These are phyloP conservation scores for Aptenodytes forsteri DNA, from an alignment of 2,113 vertebrate species.

Conservation along the genomic window DNA sequence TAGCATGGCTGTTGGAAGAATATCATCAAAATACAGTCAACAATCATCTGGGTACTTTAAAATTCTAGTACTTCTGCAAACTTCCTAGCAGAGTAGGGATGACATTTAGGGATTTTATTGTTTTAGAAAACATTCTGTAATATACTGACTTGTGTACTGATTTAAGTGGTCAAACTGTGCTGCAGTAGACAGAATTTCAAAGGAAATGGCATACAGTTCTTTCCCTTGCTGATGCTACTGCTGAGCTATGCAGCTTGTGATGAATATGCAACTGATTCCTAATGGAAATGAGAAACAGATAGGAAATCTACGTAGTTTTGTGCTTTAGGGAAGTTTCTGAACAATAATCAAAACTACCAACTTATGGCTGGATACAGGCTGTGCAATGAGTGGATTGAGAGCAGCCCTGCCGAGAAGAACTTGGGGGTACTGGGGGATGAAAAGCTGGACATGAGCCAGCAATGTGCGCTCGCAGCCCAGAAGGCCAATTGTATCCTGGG, in stretches of 20 bases:
- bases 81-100: neutral
- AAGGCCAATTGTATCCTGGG: neutral
- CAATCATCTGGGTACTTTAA: neutral
- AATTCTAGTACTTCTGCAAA: neutral
- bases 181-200: neutral
- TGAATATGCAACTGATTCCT: neutral
- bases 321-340: neutral
- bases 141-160: neutral
- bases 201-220: neutral
- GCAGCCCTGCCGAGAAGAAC: neutral
- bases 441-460: neutral
- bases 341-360: neutral
- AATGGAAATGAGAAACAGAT: neutral
- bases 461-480: rapidly evolving
- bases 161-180: neutral
- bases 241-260: neutral
- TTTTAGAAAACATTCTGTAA: neutral
- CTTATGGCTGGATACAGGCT: neutral
- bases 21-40: neutral
- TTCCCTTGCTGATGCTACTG: neutral
- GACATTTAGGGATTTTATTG: neutral
- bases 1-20: neutral
- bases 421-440: neutral
- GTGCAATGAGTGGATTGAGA: neutral
- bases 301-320: neutral